Conservation (phyloP, 1,140 invertebrate genomes). For the Drosophila rhopaloa region DNA sequence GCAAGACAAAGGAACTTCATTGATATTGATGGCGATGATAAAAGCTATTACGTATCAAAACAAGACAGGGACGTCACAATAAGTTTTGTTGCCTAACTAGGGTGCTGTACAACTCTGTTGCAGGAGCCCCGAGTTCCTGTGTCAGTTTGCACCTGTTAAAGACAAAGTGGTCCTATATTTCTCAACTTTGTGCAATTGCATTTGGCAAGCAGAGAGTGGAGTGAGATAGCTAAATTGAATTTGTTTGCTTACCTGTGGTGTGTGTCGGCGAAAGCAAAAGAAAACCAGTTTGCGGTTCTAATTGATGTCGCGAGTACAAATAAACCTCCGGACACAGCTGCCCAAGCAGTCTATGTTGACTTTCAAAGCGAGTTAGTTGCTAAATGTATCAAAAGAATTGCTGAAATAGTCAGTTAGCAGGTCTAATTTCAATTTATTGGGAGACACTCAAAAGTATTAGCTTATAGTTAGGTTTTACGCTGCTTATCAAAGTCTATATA, state of each 20-base stretch:
- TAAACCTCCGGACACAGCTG: slow-evolving; percentile 1
- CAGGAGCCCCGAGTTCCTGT: neutral
- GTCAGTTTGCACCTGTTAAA: slow-evolving; percentile 8
- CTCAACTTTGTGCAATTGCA: slow-evolving; percentile 30
- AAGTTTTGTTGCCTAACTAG: slow-evolving; percentile 9
- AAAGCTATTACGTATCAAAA: slow-evolving; percentile 6
- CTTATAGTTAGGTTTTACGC: neutral
- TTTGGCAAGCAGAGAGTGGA: slow-evolving; percentile 6
- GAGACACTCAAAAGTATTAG: neutral
- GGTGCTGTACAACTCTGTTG: neutral
- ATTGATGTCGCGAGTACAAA: slow-evolving; percentile 45
- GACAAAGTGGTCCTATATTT: slow-evolving; percentile 17
- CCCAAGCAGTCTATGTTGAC: neutral
- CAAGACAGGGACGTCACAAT: slow-evolving; percentile 9
- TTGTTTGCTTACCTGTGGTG: slow-evolving; percentile 40
- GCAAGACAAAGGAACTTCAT: slow-evolving; percentile 7
- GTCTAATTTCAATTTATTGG: slow-evolving; percentile 38
- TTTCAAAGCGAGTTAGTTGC: neutral
- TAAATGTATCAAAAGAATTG: neutral
- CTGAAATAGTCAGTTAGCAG: neutral
- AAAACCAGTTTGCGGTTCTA: slow-evolving; percentile 37
- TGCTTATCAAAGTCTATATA: neutral
- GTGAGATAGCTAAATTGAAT: slow-evolving; percentile 57
- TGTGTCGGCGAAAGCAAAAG: slow-evolving; percentile 8
- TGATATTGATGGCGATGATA: slow-evolving; percentile 32